Evolutionary conservation across 2,113 vertebrate species (phyloP).

Genomic region (Corythoichthys intestinalis): DNA sequence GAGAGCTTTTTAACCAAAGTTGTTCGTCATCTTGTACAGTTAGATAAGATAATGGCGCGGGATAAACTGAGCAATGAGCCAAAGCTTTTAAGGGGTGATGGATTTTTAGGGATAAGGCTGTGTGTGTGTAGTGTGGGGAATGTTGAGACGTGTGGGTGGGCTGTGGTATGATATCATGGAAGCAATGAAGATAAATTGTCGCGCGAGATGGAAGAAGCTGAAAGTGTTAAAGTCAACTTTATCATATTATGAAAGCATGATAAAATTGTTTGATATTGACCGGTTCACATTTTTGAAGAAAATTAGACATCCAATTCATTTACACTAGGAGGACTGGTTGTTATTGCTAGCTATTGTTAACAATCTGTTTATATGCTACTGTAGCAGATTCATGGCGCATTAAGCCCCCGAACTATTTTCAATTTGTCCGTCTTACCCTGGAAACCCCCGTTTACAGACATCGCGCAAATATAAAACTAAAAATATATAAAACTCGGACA

Average conservation of each 20-base stretch:
- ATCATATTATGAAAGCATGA: conserved; percentile 24
- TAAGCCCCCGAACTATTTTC: too few species aligned
- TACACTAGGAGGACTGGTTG: too few species aligned
- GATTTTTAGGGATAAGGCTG: not conserved
- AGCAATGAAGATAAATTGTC: conserved; percentile 34
- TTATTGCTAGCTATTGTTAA: too few species aligned
- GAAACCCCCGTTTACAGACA: too few species aligned
- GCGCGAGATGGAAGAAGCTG: conserved; percentile 15
- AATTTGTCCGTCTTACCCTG: too few species aligned
- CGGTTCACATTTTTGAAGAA: not conserved
- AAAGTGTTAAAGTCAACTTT: conserved; percentile 16
- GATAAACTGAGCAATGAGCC: conserved; percentile 19
- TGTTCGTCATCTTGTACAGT: conserved; percentile 7
- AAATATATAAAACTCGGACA: too few species aligned
- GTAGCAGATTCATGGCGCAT: too few species aligned
- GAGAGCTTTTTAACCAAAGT: conserved; percentile 5
- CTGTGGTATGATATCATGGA: conserved; percentile 46
- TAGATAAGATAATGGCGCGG: not conserved
- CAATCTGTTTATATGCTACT: too few species aligned
- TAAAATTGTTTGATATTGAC: not conserved
- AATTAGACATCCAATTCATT: too few species aligned
- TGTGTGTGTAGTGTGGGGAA: conserved; percentile 9
- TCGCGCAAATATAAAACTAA: too few species aligned
- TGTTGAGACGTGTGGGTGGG: conserved; percentile 27
- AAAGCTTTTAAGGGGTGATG: conserved; percentile 32